Base-by-base conservation (phyloP, 2,888 invertebrate genomes). In the Glomeris marginata region DNA sequence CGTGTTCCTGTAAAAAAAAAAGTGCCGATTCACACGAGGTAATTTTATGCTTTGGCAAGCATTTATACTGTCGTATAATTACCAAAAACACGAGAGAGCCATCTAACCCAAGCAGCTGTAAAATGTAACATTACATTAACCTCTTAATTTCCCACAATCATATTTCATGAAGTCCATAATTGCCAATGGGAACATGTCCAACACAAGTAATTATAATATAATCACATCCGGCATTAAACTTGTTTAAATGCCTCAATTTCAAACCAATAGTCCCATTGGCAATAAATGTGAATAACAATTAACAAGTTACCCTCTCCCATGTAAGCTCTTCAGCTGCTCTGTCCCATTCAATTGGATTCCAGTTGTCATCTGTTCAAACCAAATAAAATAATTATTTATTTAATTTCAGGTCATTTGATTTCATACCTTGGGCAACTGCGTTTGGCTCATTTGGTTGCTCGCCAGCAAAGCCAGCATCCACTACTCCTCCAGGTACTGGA, bases 341-440 rank as follows among this genome's bases (percentile, higher is more conserved):
- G 64, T 97, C 95, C 94, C 94, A 97, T 63, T 95, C 95, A 77
- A 95, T 90, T 0, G 92, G 94, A 68, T 95, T 95, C 92, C 95
- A 95, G 62, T 92, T 92, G 53, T 79, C 84, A 61, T 84, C 84
- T 62, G 84, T 82, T 61, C 55, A 3, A 78, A 78, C 49, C 2
- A 41, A 16, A 47, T 35, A 50, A 47, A 33, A 28, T 38, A 28
- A 28, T 28, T 5, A 5, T 28, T 28, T 28, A 5, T 28, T 28
- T 28, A 5, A 28, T 28, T 28, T 28, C 28, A 28, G 28, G 28
- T 28, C 8, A 28, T 5, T 8, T 8, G 8, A 28, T 8, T 28
- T 28, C 28, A 8, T 28, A 28, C 28, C 28, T 28, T 28, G 28
- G 3, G 28, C 28, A 8, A 28, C 28, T 28, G 8, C 28, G 8